Conservation (phyloP, 2,888 invertebrate species). For the Mechanitis mazaeus region DNA sequence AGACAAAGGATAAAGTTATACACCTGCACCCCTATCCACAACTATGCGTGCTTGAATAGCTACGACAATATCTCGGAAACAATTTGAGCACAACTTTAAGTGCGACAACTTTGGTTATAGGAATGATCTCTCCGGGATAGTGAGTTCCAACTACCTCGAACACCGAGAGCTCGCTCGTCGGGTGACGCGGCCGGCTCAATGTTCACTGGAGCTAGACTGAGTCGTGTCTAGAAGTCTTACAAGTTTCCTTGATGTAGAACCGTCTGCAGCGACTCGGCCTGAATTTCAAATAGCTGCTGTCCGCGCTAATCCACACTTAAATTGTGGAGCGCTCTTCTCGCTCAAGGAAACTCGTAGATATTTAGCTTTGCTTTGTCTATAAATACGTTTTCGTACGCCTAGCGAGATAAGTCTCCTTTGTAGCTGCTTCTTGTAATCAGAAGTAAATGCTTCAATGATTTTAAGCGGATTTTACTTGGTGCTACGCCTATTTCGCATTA, state of each 20-base stretch:
- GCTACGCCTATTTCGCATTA: too few species aligned
- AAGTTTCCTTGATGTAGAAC: slow-evolving; percentile 30
- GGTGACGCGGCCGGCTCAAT: slow-evolving; percentile 15
- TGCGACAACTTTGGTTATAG: slow-evolving; percentile 26
- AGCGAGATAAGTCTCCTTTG: slow-evolving; percentile 12
- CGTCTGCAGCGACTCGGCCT: slow-evolving; percentile 23
- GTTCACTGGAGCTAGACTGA: slow-evolving; percentile 26
- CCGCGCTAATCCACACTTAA: slow-evolving; percentile 29
- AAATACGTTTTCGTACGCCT: slow-evolving; percentile 8
- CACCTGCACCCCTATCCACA: slow-evolving; percentile 27
- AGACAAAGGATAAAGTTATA: slow-evolving; percentile 37
- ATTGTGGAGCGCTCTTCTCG: slow-evolving; percentile 19
- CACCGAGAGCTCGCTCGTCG: slow-evolving; percentile 27
- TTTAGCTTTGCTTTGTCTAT: slow-evolving; percentile 14
- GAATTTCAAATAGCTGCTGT: slow-evolving; percentile 33
- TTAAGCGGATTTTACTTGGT: neutral
- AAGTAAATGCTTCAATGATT: neutral
- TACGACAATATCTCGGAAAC: slow-evolving; percentile 27
- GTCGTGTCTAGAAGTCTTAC: slow-evolving; percentile 33
- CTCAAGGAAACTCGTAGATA: slow-evolving; percentile 12
- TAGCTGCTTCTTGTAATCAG: slow-evolving; percentile 5
- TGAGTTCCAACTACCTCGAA: slow-evolving; percentile 17
- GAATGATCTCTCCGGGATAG: slow-evolving; percentile 25
- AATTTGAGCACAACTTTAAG: slow-evolving; percentile 22
- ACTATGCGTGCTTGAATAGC: slow-evolving; percentile 32